Evolutionary conservation across 1,140 invertebrate species (phyloP).

Genomic region (Cataglyphis hispanica): DNA sequence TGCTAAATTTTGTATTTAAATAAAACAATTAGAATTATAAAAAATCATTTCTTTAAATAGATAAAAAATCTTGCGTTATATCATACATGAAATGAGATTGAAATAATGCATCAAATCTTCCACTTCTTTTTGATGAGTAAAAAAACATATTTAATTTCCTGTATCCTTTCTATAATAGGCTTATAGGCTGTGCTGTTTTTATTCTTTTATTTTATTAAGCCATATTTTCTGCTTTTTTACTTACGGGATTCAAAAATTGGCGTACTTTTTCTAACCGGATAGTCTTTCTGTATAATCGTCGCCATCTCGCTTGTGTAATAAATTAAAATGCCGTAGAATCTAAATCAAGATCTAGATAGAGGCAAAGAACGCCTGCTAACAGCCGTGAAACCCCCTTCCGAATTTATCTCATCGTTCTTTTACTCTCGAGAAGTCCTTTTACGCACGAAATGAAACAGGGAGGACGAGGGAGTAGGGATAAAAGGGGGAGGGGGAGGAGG

Average conservation of each 20-base stretch:
- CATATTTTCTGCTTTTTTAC: slow-evolving; percentile 1
- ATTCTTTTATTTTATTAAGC: not conserved
- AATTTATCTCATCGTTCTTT: slow-evolving; percentile 67
- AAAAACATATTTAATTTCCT: not conserved
- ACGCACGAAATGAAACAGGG: slow-evolving; percentile 31
- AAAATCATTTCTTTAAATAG: not conserved
- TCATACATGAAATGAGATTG: not conserved
- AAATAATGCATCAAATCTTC: slow-evolving; percentile 7
- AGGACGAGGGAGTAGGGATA: slow-evolving; percentile 27
- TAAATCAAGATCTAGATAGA: slow-evolving; percentile 68
- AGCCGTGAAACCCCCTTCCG: slow-evolving; percentile 22
- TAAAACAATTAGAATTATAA: not conserved
- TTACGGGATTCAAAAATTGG: not conserved
- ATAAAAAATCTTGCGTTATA: not conserved
- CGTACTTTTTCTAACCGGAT: slow-evolving; percentile 3
- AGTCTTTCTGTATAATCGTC: slow-evolving; percentile 61
- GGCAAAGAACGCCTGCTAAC: slow-evolving; percentile 4
- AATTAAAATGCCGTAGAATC: slow-evolving; percentile 70
- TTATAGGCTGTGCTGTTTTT: not conserved
- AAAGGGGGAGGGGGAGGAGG: not conserved
- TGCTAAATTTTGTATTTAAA: not conserved
- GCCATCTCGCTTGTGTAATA: slow-evolving; percentile 65
- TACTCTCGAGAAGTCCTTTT: slow-evolving; percentile 52
- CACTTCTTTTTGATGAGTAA: not conserved
- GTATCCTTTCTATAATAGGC: not conserved